Conservation (phyloP, 2,113 vertebrate species). For the Odobenus rosmarus region DNA sequence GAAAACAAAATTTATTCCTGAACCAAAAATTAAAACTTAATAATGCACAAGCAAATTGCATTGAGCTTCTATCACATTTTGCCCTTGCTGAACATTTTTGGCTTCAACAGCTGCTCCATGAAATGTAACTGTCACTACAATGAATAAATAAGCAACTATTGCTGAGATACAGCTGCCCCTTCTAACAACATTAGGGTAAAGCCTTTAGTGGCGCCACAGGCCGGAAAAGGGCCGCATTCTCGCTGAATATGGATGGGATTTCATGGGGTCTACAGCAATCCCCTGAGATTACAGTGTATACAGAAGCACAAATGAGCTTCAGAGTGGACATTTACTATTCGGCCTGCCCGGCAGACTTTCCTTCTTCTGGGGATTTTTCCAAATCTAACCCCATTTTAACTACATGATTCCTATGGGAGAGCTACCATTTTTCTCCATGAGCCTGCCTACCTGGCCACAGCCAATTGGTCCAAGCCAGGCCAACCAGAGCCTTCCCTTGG, state of each 20-base stretch:
- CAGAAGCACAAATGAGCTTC: not conserved
- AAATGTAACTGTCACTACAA: slow-evolving; percentile 83
- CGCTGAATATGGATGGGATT: slow-evolving; percentile 72
- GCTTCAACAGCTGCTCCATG: slow-evolving; percentile 87
- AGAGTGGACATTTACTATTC: not conserved
- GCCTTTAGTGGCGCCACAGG: slow-evolving; percentile 74
- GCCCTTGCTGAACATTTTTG: slow-evolving; percentile 82
- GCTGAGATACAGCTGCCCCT: slow-evolving; percentile 83
- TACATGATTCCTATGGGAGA: not conserved
- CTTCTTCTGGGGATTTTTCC: not conserved
- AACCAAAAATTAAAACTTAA: slow-evolving; percentile 85
- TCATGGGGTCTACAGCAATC: not conserved
- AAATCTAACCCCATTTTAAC: not conserved
- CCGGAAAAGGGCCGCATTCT: slow-evolving; percentile 70
- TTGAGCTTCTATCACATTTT: slow-evolving; percentile 84
- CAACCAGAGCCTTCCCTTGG: not conserved
- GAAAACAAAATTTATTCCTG: slow-evolving; percentile 79
- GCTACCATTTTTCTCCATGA: not conserved
- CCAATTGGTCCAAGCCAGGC: not conserved
- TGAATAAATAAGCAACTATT: slow-evolving; percentile 85
- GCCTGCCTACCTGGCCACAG: not conserved
- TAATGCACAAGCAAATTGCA: slow-evolving; percentile 81
- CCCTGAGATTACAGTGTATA: not conserved
- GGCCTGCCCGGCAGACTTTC: not conserved
- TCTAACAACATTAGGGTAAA: slow-evolving; percentile 83